phyloP scores from a whole-genome alignment of 2,797 vertebrate genomes.

The Gastrophryne carolinensis region DNA sequence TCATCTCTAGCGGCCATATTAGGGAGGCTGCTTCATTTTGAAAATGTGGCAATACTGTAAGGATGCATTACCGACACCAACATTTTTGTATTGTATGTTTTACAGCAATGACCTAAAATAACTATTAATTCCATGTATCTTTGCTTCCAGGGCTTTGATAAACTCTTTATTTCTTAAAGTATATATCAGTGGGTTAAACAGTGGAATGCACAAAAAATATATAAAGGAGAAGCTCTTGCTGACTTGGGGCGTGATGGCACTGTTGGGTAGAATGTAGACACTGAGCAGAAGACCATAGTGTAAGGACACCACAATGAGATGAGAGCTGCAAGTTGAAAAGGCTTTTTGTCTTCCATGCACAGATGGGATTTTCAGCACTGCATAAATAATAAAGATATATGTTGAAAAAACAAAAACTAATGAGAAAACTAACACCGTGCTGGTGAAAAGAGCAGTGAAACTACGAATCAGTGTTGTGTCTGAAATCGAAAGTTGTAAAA shows the following conservation, averaged over 20 bases:
- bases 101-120: neutral
- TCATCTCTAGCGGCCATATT: no score
- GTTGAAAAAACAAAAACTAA: neutral
- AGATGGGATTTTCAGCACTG: constrained; percentile 54
- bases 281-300: constrained; percentile 30
- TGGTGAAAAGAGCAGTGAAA: constrained; percentile 10
- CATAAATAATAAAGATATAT: constrained; percentile 50
- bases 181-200: constrained; percentile 54
- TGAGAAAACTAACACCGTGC: neutral
- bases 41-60: no score
- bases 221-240: constrained; percentile 55
- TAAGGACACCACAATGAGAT: constrained; percentile 37
- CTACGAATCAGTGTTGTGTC: constrained; percentile 48
- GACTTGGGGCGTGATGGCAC: constrained; percentile 16
- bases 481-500: constrained; percentile 54
- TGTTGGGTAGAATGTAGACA: constrained; percentile 52
- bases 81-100: no score
- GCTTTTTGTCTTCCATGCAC: constrained; percentile 33
- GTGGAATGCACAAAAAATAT: constrained; percentile 55
- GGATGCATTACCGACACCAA: no score
- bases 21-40: no score
- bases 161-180: constrained; percentile 57
- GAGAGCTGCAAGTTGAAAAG: no score
- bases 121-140: neutral
- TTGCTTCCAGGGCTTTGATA: constrained; percentile 38